Percentiles rank a stretch among this genome's conserved stretches.
phyloP scores from a whole-genome alignment of 2,113 vertebrate species.

The Ceyx cyanopectus region DNA sequence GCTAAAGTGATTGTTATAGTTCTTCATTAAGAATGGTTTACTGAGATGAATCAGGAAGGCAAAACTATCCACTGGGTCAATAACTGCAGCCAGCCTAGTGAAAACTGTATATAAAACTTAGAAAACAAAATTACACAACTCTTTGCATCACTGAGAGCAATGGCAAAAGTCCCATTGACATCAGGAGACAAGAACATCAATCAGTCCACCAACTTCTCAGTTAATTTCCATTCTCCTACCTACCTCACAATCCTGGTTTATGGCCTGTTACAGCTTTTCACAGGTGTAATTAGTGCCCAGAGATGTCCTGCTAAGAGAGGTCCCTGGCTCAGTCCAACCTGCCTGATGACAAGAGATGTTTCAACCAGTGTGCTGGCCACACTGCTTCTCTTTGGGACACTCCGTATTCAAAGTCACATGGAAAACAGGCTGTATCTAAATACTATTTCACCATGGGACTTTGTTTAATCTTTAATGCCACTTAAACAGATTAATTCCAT shows the following conservation, averaged over 20 bases:
- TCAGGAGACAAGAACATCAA: not conserved
- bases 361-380: not conserved
- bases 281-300: not conserved
- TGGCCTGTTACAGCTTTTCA: not conserved
- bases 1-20: not conserved
- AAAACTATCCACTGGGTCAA: not conserved
- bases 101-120: slow-evolving; percentile 29
- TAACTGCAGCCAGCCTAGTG: not conserved
- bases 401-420: not conserved
- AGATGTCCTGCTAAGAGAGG: not conserved
- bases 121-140: slow-evolving; percentile 16
- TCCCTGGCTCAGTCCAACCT: not conserved
- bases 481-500: not conserved
- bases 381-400: not conserved
- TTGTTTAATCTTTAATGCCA: not conserved
- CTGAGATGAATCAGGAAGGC: not conserved
- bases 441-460: not conserved
- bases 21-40: not conserved
- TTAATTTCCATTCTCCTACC: not conserved
- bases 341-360: not conserved
- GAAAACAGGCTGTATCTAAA: not conserved
- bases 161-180: not conserved
- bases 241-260: not conserved
- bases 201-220: not conserved
- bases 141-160: not conserved